Evolutionary conservation across 92 coral and sea anemone genomes (phyloP).

Genomic region (Epizoanthus stellaris): DNA sequence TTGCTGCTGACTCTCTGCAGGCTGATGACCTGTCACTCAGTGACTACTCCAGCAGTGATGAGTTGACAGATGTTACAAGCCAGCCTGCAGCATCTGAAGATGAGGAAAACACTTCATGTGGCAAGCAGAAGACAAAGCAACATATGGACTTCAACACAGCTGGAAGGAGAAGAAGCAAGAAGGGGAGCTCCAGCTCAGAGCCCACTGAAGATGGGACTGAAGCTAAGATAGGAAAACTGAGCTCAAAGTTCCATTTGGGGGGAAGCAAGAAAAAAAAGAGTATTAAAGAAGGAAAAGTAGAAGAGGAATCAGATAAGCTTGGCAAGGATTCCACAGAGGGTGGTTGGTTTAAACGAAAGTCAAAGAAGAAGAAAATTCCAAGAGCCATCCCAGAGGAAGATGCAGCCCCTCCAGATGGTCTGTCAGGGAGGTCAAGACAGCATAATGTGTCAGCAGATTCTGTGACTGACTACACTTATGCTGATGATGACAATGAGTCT

Average conservation of each 20-base stretch:
- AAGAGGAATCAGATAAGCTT: conserved; percentile 27
- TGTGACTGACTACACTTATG: neutral
- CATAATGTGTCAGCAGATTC: conserved; percentile 1
- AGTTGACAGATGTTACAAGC: conserved; percentile 88
- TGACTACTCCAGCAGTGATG: conserved; percentile 72
- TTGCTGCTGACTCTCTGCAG: conserved; percentile 19
- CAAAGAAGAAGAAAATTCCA: conserved; percentile 34
- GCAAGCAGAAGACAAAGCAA: conserved; percentile 36
- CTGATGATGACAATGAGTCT: too few relatives aligned
- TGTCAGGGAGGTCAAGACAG: neutral
- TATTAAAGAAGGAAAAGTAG: conserved; percentile 43
- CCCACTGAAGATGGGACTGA: conserved; percentile 57
- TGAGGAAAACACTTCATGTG: conserved; percentile 69
- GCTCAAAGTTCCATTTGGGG: conserved; percentile 10
- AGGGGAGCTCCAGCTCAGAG: conserved; percentile 54
- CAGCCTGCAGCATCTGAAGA: conserved; percentile 56
- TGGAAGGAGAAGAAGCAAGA: conserved; percentile 35
- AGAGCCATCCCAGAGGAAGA: conserved; percentile 23
- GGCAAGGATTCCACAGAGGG: neutral
- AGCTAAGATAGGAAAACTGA: conserved; percentile 12
- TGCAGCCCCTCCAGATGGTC: neutral
- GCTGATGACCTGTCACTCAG: conserved; percentile 46
- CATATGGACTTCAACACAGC: neutral
- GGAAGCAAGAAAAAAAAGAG: conserved; percentile 51
- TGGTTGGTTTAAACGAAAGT: conserved; percentile 16